These are phyloP conservation scores for Laticauda laticaudata DNA, from an alignment of 2,113 vertebrate species.

Conservation along the genomic window DNA sequence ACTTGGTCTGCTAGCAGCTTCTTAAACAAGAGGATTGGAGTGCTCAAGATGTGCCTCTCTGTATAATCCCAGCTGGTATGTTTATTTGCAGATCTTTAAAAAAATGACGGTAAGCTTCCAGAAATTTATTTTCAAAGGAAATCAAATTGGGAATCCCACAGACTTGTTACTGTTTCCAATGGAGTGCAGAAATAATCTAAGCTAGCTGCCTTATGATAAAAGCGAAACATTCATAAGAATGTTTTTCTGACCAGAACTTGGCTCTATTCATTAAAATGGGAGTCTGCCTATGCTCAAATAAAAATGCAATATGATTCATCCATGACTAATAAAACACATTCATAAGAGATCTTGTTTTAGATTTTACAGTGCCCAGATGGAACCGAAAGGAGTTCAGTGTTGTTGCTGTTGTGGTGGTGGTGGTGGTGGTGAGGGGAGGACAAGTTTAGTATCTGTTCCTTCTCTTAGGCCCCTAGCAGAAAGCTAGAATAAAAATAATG, in stretches of 20 bases:
- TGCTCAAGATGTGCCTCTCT: neutral
- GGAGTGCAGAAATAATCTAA: neutral
- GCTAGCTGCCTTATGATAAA: neutral
- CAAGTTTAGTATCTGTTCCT: neutral
- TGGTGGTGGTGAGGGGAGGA: neutral
- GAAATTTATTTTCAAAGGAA: neutral
- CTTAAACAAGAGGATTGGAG: neutral
- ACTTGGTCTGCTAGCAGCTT: neutral
- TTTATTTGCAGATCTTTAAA: neutral
- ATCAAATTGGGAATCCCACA: neutral
- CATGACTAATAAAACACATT: neutral
- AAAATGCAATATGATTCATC: neutral
- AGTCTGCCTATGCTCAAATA: neutral
- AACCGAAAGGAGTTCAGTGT: neutral
- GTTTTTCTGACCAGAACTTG: neutral
- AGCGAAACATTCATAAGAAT: neutral
- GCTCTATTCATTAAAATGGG: neutral
- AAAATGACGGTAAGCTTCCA: neutral
- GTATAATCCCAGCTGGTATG: neutral
- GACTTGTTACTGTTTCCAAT: neutral
- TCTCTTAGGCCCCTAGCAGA: neutral
- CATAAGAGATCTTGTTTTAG: neutral
- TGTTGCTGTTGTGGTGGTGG: neutral
- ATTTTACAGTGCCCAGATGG: neutral
- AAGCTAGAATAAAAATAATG: neutral